Evolutionary conservation across 2,888 invertebrate genomes (phyloP), one percentile per base, ranked within the genome.

Genomic region (Hypercompe scribonia): DNA sequence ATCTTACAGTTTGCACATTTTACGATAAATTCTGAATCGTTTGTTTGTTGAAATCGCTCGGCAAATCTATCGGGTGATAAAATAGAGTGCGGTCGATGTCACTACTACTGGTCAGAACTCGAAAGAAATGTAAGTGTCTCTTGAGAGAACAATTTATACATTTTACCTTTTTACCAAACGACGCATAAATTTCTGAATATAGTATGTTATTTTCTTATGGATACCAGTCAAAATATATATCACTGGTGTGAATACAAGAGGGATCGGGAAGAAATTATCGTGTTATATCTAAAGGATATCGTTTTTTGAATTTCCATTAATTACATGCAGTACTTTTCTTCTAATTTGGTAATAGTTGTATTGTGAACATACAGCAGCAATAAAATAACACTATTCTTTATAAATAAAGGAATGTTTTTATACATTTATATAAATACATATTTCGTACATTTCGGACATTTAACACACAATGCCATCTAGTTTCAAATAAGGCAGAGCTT

Each of bases 31-130:
- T 77, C 78, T 68, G 74, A 73, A 73, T 74, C 82, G 82, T 80
- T 84, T 84, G 84, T 85, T 84, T 85, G 84, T 76, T 76, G 84
- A 85, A 84, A 85, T 84, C 84, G 85, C 61, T 84, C 74, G 84
- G 84, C 85, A 84, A 84, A 84, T 84, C 84, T 84, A 85, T 85
- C 79, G 84, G 74, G 76, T 81, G 84, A 84, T 84, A 84, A 84
- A 84, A 85, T 74, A 74, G 82, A 85, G 84, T 84, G 85, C 81
- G 84, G 84, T 81, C 71, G 77, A 61, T 68, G 63, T 36, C 81
- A 75, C 68, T 79, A 76, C 81, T 72, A 79, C 33, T 31, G 70
- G 64, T 68, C 65, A 69, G 77, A 75, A 81, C 77, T 77, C 68
- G 73, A 70, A 61, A 3, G 50, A 72, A 72, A 79, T 81, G 81